Evolutionary conservation across 2,888 invertebrate species (phyloP), one percentile per base, ranked within the genome.

Genomic region (Dynastes hyllus): DNA sequence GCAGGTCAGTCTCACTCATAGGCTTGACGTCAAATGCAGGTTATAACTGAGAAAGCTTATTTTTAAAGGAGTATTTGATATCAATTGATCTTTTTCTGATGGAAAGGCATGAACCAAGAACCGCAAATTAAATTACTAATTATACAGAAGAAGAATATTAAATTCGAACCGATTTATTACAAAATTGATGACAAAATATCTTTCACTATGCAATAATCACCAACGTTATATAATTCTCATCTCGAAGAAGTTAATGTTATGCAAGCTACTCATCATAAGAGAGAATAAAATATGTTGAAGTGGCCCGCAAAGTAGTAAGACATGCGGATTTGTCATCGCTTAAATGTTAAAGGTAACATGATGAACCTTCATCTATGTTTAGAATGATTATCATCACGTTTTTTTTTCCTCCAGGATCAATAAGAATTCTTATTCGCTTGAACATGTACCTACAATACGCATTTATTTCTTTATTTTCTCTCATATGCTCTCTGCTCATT

Each of bases 261-360:
- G 69, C 50, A 69, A 69, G 69, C 37, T 45, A n/a, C 69, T 69
- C 69, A 69, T 69, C 69, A 9, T 50, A 16, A 51, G 9, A 50
- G 27, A 27, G 51, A 69, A 69, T 69, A 67, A 50, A 50, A 67
- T 67, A 16, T 45, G 1, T 40, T 67, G 8, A 69, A 69, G 22
- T 11, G 9, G 13, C 11, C 2, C 45, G 69, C 22, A 50, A 8
- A 11, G 5, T 45, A 22, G 16, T 27, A 16, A 22, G 45, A 16
- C n/a, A 45, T 16, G n/a, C 45, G n/a, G 69, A 69, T 50, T 69
- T 50, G 50, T 69, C 69, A 69, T 50, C 27, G 16, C 8, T 50
- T 50, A 69, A 69, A 69, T 69, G 69, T 69, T 50, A 69, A 69
- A 69, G 69, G 69, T 69, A 69, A 69, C 3, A 16, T 50, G 2